These are phyloP conservation scores for Pollimyrus isidori DNA, from an alignment of 2,113 vertebrate species.

Conservation along the genomic window DNA sequence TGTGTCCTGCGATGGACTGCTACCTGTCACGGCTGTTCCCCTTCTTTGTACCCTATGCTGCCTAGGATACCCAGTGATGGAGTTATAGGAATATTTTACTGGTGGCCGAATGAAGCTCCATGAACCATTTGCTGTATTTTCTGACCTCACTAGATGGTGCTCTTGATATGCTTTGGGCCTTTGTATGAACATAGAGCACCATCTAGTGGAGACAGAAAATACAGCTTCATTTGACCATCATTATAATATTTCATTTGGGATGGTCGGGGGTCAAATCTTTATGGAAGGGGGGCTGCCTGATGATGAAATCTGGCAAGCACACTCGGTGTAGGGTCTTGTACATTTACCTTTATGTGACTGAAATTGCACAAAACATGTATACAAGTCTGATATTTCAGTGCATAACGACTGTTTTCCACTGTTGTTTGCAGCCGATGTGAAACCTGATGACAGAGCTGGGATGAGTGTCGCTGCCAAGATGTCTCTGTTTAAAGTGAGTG, in stretches of 20 bases:
- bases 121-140: no score
- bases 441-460: conserved; percentile 63
- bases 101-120: no score
- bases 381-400: neutral
- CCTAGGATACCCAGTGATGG: neutral
- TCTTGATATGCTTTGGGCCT: no score
- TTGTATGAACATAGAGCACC: no score
- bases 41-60: neutral
- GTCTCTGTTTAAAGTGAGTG: conserved; percentile 67
- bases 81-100: neutral
- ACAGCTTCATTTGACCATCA: no score
- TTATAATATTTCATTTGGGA: neutral
- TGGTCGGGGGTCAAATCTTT: neutral
- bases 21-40: no score
- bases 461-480: conserved; percentile 73
- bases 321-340: neutral
- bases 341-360: neutral
- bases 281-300: neutral
- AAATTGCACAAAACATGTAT: neutral
- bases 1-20: neutral
- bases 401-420: neutral
- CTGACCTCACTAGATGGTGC: no score
- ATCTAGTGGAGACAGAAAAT: no score
- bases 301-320: neutral
- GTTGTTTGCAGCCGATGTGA: conserved; percentile 50